Base-by-base conservation (phyloP, 1,140 invertebrate genomes). In the Aculops lycopersici region DNA sequence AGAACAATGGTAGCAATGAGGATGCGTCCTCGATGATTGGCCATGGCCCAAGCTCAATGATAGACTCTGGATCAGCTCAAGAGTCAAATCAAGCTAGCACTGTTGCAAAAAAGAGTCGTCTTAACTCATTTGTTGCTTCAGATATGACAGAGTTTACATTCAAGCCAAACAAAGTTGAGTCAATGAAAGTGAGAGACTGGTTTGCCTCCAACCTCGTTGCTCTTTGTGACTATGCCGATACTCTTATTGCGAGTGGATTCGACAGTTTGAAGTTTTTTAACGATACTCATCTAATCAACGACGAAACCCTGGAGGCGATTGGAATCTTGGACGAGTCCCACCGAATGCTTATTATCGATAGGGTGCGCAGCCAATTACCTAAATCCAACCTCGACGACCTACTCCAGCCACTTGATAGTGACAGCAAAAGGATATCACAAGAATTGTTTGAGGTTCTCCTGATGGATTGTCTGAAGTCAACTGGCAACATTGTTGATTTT, bases 191-290 rank as follows among this genome's bases (percentile, higher is more conserved):
- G 8, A 31, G 8, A 8, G 8, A 8, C n/a, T 31, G 24, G 24
- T 31, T 31, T n/a, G 24, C 8, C 8, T n/a, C 8, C n/a, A 31
- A 31, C n/a, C 24, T 31, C 24, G 24, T 84, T 1, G 70, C 70
- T 4, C 59, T 92, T 38, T 62, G 67, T 12, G 71, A 88, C 52
- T 78, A 86, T 52, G 76, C 81, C 51, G 66, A 70, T 8, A 59
- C 72, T 5, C 74, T 94, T 43, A 56, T 74, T 21, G 69, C 71
- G 41, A 77, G 78, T 53, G 86, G 86, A 21, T 92, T 72, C 53
- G 84, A 94, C 55, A 72, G 90, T 55, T 61, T 81, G 17, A 71
- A 84, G 45, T 90, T 86, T 60, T 64, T 92, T n/a, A 31, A 31
- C 24, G 24, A 31, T n/a, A 31, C 24, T 8, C 24, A 8, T n/a